Evolutionary conservation across 2,888 invertebrate species (phyloP).

Genomic region (Cloeon dipterum): DNA sequence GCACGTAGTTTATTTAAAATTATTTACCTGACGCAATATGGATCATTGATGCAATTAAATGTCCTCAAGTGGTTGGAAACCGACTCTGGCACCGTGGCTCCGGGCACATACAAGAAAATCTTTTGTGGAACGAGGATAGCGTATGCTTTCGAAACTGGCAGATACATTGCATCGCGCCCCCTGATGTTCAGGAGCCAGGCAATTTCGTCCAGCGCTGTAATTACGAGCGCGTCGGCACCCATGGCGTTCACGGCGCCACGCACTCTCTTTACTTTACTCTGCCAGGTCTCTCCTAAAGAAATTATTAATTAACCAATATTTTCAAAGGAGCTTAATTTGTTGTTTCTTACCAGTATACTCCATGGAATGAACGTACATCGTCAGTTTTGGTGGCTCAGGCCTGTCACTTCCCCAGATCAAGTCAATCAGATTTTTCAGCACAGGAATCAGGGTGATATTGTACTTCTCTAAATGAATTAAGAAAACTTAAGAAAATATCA

Average conservation of each 20-base stretch:
- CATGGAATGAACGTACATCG: slow-evolving; percentile 33
- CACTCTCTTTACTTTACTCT: slow-evolving; percentile 44
- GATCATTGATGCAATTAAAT: slow-evolving; percentile 33
- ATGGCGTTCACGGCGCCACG: slow-evolving; percentile 33
- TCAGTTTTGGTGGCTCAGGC: slow-evolving; percentile 28
- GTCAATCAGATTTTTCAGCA: slow-evolving; percentile 42
- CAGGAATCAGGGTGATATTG: slow-evolving; percentile 13
- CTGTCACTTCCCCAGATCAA: slow-evolving; percentile 45
- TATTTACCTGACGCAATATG: slow-evolving; percentile 36
- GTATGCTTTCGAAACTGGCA: slow-evolving; percentile 58
- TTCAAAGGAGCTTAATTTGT: no score
- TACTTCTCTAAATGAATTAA: no score
- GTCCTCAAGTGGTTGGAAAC: slow-evolving; percentile 23
- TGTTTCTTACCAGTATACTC: slow-evolving; percentile 33
- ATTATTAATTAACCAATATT: no score
- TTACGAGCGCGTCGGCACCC: slow-evolving; percentile 53
- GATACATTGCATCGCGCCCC: slow-evolving; percentile 61
- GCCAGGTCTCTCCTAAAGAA: slow-evolving; percentile 54
- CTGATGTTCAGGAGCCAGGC: slow-evolving; percentile 76
- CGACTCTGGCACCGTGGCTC: slow-evolving; percentile 14
- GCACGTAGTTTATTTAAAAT: no score
- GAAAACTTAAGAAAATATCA: background rate
- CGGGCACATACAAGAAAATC: slow-evolving; percentile 37
- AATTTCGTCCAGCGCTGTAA: slow-evolving; percentile 69
- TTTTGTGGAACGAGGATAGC: slow-evolving; percentile 38